These are phyloP conservation scores for Oasisia sp. DNA, from an alignment of 2,888 invertebrate species.

Conservation along the genomic window DNA sequence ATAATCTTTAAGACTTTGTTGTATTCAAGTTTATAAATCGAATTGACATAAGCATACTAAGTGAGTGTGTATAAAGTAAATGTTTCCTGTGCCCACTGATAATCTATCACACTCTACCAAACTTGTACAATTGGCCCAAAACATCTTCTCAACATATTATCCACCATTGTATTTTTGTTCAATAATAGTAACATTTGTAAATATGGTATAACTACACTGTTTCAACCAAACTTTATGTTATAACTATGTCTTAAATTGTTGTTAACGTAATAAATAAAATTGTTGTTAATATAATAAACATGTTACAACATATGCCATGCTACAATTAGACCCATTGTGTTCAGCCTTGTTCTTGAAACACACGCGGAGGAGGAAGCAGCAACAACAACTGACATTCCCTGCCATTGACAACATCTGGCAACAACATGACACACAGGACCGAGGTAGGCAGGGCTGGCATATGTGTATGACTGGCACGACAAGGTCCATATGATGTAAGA, in stretches of 20 bases:
- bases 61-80: background rate
- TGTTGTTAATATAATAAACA: background rate
- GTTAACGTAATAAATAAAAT: background rate
- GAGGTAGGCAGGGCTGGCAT: background rate
- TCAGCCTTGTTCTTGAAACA: slow-evolving; percentile 56
- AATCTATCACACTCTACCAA: too few relatives aligned
- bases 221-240: too few relatives aligned
- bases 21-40: background rate
- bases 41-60: background rate
- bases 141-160: too few relatives aligned
- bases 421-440: background rate
- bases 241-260: background rate
- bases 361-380: slow-evolving; percentile 49
- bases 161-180: too few relatives aligned
- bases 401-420: slow-evolving; percentile 35
- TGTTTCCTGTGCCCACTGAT: too few relatives aligned
- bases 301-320: background rate
- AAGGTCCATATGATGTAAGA: too few relatives aligned
- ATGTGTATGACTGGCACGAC: too few relatives aligned
- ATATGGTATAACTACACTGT: too few relatives aligned
- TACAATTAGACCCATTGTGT: background rate
- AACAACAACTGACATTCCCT: slow-evolving; percentile 47
- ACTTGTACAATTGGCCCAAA: too few relatives aligned
- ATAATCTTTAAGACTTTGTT: background rate
- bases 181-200: too few relatives aligned